Conservation (phyloP, 2,888 invertebrate species). For the Ligdia adustata region DNA sequence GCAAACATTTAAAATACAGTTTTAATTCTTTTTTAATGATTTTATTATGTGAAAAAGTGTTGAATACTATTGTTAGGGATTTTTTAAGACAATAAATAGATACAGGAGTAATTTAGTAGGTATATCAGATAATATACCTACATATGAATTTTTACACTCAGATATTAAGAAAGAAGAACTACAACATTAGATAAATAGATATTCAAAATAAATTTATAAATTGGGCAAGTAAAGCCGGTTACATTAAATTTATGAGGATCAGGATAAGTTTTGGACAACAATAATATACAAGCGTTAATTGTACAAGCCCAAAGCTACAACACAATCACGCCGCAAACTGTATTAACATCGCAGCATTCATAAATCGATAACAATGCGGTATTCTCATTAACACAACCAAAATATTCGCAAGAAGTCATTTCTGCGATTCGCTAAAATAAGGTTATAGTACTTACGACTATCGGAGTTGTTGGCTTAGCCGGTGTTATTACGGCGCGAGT, state of each 20-base stretch:
- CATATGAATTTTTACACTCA: no score
- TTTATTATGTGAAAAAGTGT: no score
- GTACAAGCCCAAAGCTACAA: slow-evolving; percentile 36
- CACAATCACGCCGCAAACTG: slow-evolving; percentile 48
- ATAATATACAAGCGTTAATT: slow-evolving; percentile 13
- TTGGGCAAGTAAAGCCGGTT: neutral
- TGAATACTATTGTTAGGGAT: no score
- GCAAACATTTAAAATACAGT: slow-evolving; percentile 39
- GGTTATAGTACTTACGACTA: slow-evolving; percentile 68
- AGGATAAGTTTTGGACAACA: neutral
- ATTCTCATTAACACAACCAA: slow-evolving; percentile 41
- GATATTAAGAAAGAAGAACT: no score
- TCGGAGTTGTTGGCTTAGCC: slow-evolving; percentile 50
- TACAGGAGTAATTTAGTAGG: no score
- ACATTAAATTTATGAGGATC: neutral
- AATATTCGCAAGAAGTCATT: slow-evolving; percentile 23
- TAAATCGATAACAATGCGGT: slow-evolving; percentile 73
- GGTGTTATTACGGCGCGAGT: slow-evolving; percentile 51
- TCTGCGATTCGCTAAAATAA: slow-evolving; percentile 35
- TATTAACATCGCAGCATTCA: slow-evolving; percentile 44
- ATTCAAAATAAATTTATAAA: no score
- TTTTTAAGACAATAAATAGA: no score
- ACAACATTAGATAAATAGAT: no score
- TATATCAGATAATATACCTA: no score
- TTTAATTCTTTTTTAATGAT: no score